phyloP scores from a whole-genome alignment of 92 coral and sea anemone genomes.

The Plumapathes pennacea region DNA sequence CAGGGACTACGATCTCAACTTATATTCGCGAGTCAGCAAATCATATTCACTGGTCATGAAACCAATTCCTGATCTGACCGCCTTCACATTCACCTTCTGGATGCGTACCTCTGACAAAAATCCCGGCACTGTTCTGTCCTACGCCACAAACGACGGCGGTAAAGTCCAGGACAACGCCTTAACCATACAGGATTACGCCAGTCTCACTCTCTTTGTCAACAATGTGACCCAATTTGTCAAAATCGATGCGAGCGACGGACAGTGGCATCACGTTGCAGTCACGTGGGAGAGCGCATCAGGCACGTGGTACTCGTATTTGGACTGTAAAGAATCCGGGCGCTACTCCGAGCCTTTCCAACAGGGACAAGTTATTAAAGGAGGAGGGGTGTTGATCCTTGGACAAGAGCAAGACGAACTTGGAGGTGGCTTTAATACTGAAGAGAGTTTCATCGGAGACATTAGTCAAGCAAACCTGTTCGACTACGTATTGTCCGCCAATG shows the following conservation, averaged over 20 bases:
- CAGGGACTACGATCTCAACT: constrained; percentile 65
- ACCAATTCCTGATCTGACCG: constrained; percentile 51
- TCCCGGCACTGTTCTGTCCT: constrained; percentile 69
- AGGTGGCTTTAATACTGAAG: constrained; percentile 80
- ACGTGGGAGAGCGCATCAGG: constrained; percentile 73
- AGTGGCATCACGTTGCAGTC: constrained; percentile 87
- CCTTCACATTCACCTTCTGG: constrained; percentile 68
- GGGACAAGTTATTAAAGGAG: constrained; percentile 68
- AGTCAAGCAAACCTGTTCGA: constrained; percentile 81
- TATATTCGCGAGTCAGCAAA: constrained; percentile 45
- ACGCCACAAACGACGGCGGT: constrained; percentile 47
- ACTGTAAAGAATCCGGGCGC: constrained; percentile 32
- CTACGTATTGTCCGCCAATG: constrained; percentile 48
- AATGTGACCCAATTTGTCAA: constrained; percentile 57
- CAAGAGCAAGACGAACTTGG: constrained; percentile 81
- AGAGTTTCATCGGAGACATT: constrained; percentile 66
- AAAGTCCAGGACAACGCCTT: constrained; percentile 76
- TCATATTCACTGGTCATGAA: constrained; percentile 49
- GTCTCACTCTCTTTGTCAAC: constrained; percentile 59
- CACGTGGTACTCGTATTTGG: constrained; percentile 63
- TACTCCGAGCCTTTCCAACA: constrained; percentile 56
- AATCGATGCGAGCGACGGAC: constrained; percentile 54
- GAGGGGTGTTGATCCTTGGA: constrained; percentile 73
- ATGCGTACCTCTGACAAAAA: constrained; percentile 63
- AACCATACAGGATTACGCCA: constrained; percentile 68